Base-by-base conservation (phyloP, 2,888 invertebrate genomes). In the Trichopria drosophilae region DNA sequence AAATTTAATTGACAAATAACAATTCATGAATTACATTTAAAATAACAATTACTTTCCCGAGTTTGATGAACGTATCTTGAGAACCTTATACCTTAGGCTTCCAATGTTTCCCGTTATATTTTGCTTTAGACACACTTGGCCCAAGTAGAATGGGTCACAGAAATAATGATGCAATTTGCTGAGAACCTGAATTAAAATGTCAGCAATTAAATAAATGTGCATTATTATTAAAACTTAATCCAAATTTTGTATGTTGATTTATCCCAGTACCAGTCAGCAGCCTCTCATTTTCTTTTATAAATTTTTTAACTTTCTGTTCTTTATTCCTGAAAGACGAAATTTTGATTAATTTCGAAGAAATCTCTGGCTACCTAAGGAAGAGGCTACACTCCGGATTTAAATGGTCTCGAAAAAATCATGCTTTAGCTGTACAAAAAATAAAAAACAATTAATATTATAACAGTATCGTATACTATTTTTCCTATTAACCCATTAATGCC, bases 101-200 rank as follows among this genome's bases (percentile, higher is more conserved):
- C 37, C 50, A 50, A 23, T 43, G 50, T 23, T 36, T 29, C 10
- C 50, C 50, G 6, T 31, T 13, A 29, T 3, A 7, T 42, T 43
- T 50, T 2, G 42, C 41, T 32, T 50, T 50, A 2, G 42, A n/a
- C 15, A 31, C 43, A 3, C 23, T 20, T 3, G 37, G 28, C 5
- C 50, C 43, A 23, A 50, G 42, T 22, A 50, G 31, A 43, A 12
- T 23, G 13, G 50, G 43, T 31, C 42, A 12, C 2, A 36, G 4
- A n/a, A 50, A 37, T 18, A 50, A 16, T 2, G 49, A 40, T 9
- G 12, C 20, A 18, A 20, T 28, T n/a, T 24, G 12, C 12, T 24
- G 12, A 20, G n/a, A 12, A 12, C 31, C 31, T 31, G n/a, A 6
- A 31, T 12, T 12, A 6, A 31, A n/a, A 31, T n/a, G n/a, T n/a